A percentile compares a stretch with the other conserved stretches of the same genome.
phyloP scores from a whole-genome alignment of 2,113 vertebrate species.

The Pelmatolapia mariae region DNA sequence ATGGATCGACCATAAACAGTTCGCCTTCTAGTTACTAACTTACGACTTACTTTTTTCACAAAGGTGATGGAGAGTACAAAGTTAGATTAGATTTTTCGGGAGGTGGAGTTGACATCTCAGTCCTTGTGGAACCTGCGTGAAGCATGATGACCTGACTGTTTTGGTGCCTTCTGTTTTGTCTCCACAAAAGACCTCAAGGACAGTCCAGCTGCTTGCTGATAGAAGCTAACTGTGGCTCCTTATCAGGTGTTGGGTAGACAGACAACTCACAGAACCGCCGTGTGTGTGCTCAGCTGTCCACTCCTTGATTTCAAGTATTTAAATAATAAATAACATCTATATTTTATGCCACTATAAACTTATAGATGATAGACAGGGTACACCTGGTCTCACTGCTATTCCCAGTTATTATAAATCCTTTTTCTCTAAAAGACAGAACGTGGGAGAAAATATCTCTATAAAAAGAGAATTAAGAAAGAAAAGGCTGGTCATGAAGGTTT shows the following conservation, averaged over 20 bases:
- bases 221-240: neutral
- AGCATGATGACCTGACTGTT: neutral
- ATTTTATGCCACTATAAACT: neutral
- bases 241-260: neutral
- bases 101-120: neutral
- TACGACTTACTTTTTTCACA: neutral
- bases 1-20: neutral
- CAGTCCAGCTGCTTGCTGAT: neutral
- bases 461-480: neutral
- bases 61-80: fast-evolving
- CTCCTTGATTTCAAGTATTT: fast-evolving
- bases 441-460: neutral
- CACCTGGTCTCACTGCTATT: fast-evolving
- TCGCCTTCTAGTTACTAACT: fast-evolving
- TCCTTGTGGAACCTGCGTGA: neutral
- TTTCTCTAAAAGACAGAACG: neutral
- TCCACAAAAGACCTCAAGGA: neutral
- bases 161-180: neutral
- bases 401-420: neutral
- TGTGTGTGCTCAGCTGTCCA: neutral
- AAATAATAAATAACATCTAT: neutral
- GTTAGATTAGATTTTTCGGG: fast-evolving
- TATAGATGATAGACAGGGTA: neutral
- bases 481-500: neutral
- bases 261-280: fast-evolving